Evolutionary conservation across 2,888 invertebrate genomes (phyloP).

Genomic region (Ischnura elegans): DNA sequence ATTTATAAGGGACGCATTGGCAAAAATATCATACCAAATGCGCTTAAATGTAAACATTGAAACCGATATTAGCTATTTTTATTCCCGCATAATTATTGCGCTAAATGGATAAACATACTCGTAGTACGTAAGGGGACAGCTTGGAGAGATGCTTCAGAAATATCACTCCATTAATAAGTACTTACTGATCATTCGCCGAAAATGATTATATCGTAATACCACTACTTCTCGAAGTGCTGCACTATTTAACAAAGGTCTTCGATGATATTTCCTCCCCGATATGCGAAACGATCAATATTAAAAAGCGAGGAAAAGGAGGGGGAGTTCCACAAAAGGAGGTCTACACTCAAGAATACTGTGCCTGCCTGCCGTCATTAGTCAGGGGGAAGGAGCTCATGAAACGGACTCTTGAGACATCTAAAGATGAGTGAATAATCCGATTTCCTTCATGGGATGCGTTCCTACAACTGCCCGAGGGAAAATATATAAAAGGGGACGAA

Average conservation of each 20-base stretch:
- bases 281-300: neutral
- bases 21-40: no score
- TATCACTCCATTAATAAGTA: no score
- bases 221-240: neutral
- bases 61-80: no score
- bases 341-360: neutral
- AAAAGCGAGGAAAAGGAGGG: neutral
- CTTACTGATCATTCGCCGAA: no score
- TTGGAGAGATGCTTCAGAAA: no score
- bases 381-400: constrained; percentile 25
- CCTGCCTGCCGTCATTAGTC: neutral
- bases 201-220: no score
- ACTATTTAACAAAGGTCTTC: neutral
- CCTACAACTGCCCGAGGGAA: neutral
- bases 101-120: no score
- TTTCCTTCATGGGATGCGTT: neutral
- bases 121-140: no score
- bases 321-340: neutral
- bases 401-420: neutral
- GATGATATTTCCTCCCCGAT: neutral
- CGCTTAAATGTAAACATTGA: no score
- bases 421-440: neutral
- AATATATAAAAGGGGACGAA: neutral
- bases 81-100: no score
- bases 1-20: no score